Conservation (phyloP, 2,113 vertebrate species). For the Tricholaema leucomelas region DNA sequence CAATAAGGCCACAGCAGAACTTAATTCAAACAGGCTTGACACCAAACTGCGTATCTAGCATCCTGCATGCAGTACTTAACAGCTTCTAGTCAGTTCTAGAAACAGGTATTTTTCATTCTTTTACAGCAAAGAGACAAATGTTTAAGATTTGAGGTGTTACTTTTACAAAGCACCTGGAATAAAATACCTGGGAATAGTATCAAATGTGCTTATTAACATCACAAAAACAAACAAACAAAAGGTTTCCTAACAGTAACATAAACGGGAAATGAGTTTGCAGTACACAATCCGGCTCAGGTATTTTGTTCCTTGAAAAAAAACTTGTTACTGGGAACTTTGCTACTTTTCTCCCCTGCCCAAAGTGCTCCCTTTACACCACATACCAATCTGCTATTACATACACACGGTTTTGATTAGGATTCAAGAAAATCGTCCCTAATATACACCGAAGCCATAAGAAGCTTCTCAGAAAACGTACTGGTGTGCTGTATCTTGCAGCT, state of each 20-base stretch:
- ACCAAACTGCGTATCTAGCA: not conserved
- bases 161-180: not conserved
- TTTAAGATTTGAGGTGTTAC: not conserved
- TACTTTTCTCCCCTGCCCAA: not conserved
- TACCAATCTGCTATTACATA: accelerated
- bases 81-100: not conserved
- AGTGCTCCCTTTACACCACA: not conserved
- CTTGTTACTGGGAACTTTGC: not conserved
- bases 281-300: not conserved
- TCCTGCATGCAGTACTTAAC: no score
- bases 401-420: not conserved
- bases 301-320: not conserved
- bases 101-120: not conserved
- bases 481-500: not conserved
- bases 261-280: not conserved
- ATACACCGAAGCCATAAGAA: not conserved
- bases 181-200: not conserved
- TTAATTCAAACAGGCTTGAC: not conserved
- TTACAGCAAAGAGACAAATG: not conserved
- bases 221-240: not conserved
- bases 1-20: not conserved
- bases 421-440: not conserved
- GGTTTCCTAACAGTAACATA: not conserved
- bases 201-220: accelerated
- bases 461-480: not conserved